A percentile compares a stretch with the other conserved stretches of the same genome.
These are phyloP conservation scores for Troides oblongomaculatus DNA, from an alignment of 2,888 invertebrate genomes.

Conservation along the genomic window DNA sequence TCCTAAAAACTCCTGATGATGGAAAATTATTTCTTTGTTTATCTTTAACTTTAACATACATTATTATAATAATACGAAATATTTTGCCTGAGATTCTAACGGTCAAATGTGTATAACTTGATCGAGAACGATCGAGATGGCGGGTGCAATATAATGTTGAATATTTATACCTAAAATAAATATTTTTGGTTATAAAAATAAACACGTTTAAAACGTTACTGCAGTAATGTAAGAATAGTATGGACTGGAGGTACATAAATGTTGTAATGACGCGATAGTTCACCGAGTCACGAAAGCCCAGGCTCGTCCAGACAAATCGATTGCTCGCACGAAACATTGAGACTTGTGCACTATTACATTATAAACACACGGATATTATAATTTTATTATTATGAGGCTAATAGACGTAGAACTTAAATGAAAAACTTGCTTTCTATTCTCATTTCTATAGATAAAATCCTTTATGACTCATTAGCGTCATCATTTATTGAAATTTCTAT, in stretches of 20 bases:
- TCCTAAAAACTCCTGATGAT: no score
- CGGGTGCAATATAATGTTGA: no score
- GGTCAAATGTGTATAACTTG: background rate
- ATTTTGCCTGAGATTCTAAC: no score
- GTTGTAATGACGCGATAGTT: slow-evolving; percentile 60
- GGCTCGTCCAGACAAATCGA: slow-evolving; percentile 66
- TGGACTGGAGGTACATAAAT: slow-evolving; percentile 60
- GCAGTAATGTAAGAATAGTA: slow-evolving; percentile 40
- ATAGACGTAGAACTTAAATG: no score
- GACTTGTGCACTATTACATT: background rate
- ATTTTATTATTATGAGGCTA: background rate
- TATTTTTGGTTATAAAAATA: background rate
- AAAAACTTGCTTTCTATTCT: no score
- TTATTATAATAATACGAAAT: background rate
- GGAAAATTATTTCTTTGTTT: no score
- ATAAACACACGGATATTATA: background rate
- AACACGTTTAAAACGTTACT: background rate
- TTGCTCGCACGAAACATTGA: slow-evolving; percentile 51
- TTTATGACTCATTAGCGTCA: no score
- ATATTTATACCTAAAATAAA: background rate
- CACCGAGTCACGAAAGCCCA: slow-evolving; percentile 56
- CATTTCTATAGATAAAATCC: no score
- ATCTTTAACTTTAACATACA: background rate
- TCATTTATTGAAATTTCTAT: no score
- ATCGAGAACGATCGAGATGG: background rate